Evolutionary conservation across 2,797 vertebrate genomes (phyloP), one percentile per base, ranked within the genome.

Genomic region (Falco concolor): DNA sequence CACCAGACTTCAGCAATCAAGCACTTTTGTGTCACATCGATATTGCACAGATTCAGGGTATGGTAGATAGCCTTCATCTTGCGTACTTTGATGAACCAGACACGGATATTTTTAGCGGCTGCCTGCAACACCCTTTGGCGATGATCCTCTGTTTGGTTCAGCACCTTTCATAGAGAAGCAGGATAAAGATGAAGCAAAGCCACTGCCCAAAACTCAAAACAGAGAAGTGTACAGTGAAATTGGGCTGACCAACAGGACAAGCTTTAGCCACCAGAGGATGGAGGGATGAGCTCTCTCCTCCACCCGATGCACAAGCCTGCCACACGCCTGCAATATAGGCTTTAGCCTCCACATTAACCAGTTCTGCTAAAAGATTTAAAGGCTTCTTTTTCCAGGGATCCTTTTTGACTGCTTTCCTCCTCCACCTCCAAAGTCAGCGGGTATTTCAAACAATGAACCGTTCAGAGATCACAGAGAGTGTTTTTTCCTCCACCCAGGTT

Each of bases 51-150:
- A 96, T 99, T 99, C 72, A 99, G 98, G 24, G 99, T 99, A 93
- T 99, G 99, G 98, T 99, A 99, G 97, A 99, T 99, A 38, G 99
- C 99, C 98, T 99, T 99, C 99, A 99, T 99, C 98, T 99, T 99
- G 95, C 99, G 97, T 73, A 99, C 99, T 87, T 99, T 99, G 97
- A 99, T 99, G 98, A 99, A 99, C 99, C 99, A 99, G 59, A 99
- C 99, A 0, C 99, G 98, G 69, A 99, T 98, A 1, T 98, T 99
- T 96, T 99, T 99, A 52, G 99, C 98, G 2, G 99, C 99, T 2
- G 99, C 99, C 97, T 99, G 99, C 82, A 99, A 97, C 87, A 99
- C 99, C 89, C 99, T 98, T 96, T 99, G 99, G 32, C 99, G 98
- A 95, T 99, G 99, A 94, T 99, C 99, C 97, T 99, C 99, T 0